phyloP scores from a whole-genome alignment of 2,797 vertebrate species.

The Gallinago stenura region DNA sequence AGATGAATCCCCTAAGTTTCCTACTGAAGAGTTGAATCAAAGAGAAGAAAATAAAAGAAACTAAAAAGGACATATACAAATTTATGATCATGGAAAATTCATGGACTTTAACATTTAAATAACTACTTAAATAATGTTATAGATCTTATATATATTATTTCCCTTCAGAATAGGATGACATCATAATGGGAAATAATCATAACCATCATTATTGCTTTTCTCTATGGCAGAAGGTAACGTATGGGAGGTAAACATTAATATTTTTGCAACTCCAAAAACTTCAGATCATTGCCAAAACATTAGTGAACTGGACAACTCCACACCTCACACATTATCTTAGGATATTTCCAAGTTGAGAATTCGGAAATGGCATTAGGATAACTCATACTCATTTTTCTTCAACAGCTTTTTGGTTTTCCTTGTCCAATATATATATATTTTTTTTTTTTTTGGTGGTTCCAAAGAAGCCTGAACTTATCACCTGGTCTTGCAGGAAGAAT shows the following conservation, averaged over 20 bases:
- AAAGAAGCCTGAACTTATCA: background rate
- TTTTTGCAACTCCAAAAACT: background rate
- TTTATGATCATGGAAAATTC: slow-evolving; percentile 32
- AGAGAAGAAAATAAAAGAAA: background rate
- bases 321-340: background rate
- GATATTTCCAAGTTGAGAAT: background rate
- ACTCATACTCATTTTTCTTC: background rate
- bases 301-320: background rate
- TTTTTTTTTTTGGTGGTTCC: background rate
- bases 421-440: no score
- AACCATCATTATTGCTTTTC: background rate
- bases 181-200: slow-evolving; percentile 36
- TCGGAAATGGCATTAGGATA: background rate
- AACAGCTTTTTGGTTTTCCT: background rate
- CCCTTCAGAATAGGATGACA: slow-evolving; percentile 34
- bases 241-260: background rate
- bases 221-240: background rate
- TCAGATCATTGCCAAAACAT: background rate
- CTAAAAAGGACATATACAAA: slow-evolving; percentile 40
- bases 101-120: slow-evolving; percentile 61
- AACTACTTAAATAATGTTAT: slow-evolving; percentile 44
- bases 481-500: background rate
- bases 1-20: background rate
- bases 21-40: background rate
- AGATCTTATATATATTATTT: slow-evolving; percentile 39